Base-by-base conservation (phyloP, 2,888 invertebrate species). In the Caenorhabditis sp. region DNA sequence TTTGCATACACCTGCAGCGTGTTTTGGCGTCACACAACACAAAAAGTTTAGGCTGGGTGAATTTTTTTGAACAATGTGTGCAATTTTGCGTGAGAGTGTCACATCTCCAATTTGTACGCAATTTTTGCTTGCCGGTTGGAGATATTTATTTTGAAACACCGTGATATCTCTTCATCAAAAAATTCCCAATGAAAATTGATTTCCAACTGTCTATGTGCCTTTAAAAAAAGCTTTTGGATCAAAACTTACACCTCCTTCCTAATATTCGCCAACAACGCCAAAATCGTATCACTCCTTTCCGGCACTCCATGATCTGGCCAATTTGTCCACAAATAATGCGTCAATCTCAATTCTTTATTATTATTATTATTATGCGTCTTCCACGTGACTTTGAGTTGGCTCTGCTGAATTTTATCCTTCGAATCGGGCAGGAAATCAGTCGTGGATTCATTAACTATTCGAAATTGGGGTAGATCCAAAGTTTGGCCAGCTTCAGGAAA, bases 401-500 rank as follows among this genome's bases (percentile, higher is more conserved):
- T 43, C 14, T 43, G 43, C 14, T 43, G 43, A 43, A 43, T 17
- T 43, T 43, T 43, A 43, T 43, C 43, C 14, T 43, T 43, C 17
- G 43, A 43, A 43, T 43, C 43, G 14, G 43, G 10, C 14, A 10
- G 43, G 17, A 43, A 43, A 43, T 17, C 43, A 14, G 3, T 43
- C 17, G 43, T 43, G 2, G 43, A 43, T 17, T 43, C 43, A 14
- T 43, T 43, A 3, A 43, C 17, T 17, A 43, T 43, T 43, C 17
- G 12, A 17, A 43, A 43, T 43, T 43, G 43, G 14, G 43, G 3
- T 14, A 43, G 14, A 7, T 43, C 43, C 43, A 43, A 17, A 17
- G 43, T 43, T 14, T 43, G 43, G 14, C 43, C 43, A 14, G 43
- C 12, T 17, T 43, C 43, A 63, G 60, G 63, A 43, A 67, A 61